These are phyloP conservation scores for Thunnus thynnus DNA, from an alignment of 2,113 vertebrate species.

Conservation along the genomic window DNA sequence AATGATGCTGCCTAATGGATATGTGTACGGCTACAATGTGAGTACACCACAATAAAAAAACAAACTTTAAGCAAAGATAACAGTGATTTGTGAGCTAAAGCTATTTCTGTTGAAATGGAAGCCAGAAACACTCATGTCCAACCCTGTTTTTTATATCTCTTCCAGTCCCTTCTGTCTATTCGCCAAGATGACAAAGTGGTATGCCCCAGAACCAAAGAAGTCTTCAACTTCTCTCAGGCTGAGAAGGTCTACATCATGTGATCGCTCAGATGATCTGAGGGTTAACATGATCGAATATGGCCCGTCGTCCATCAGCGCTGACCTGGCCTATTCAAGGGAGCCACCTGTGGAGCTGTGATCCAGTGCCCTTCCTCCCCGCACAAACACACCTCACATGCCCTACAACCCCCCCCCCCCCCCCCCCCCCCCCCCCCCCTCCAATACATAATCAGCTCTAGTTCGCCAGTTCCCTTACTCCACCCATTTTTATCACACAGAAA, in stretches of 20 bases:
- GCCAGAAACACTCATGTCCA: background rate
- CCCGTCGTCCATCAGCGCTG: conserved; percentile 53
- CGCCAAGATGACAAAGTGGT: conserved; percentile 99
- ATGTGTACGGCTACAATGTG: conserved; percentile 99
- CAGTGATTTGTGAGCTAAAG: background rate
- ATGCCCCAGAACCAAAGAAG: conserved; percentile 99
- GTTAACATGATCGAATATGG: conserved; percentile 50
- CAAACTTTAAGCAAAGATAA: background rate
- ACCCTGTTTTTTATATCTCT: conserved; percentile 18
- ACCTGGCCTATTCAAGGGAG: conserved; percentile 50
- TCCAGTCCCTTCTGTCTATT: conserved; percentile 97
- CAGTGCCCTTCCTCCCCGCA: conserved; percentile 25
- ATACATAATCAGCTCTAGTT: conserved; percentile 25
- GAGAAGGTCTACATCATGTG: conserved; percentile 99
- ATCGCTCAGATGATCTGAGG: conserved; percentile 65
- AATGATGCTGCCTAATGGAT: conserved; percentile 99
- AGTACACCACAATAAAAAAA: conserved; percentile 70
- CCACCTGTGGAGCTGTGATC: conserved; percentile 69
- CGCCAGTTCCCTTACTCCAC: background rate
- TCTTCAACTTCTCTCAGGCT: conserved; percentile 99
- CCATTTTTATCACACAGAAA: conserved; percentile 53
- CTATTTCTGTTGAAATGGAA: background rate
- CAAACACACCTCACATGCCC: conserved; percentile 10
- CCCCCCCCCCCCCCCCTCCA: background rate
- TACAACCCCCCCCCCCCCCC: background rate